A percentile compares a stretch with the other conserved stretches of the same genome.
These are phyloP conservation scores for Cherax quadricarinatus DNA, from an alignment of 1,140 invertebrate genomes.

Conservation along the genomic window DNA sequence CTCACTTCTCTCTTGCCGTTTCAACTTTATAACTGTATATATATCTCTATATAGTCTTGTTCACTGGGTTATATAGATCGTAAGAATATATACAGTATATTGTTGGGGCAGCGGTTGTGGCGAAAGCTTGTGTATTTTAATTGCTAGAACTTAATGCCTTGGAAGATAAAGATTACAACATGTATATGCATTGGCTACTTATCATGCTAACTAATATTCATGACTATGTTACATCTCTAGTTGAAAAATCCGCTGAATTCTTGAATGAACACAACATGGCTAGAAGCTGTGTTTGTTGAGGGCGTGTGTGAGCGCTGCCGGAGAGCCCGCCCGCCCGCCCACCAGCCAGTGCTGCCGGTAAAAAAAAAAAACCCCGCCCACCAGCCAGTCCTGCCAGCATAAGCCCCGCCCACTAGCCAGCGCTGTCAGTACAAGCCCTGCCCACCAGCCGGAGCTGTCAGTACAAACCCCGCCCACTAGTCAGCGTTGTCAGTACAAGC, in stretches of 20 bases:
- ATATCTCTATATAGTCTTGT: constrained; percentile 22
- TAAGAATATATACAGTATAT: constrained; percentile 36
- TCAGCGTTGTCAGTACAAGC: too few relatives aligned
- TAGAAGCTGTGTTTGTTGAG: too few relatives aligned
- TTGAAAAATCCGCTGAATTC: neutral
- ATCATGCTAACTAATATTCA: constrained; percentile 16
- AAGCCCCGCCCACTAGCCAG: too few relatives aligned
- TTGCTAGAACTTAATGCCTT: neutral
- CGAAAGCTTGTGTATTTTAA: constrained; percentile 13
- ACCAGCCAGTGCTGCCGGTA: too few relatives aligned
- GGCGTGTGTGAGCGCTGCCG: too few relatives aligned
- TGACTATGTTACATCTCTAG: constrained; percentile 26
- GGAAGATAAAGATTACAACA: constrained; percentile 11
- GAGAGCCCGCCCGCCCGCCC: too few relatives aligned
- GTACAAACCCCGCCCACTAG: too few relatives aligned
- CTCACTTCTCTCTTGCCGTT: constrained; percentile 26
- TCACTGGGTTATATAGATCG: constrained; percentile 24
- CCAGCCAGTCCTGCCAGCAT: too few relatives aligned
- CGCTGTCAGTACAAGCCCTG: too few relatives aligned
- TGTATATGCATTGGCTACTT: neutral
- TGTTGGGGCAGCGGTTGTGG: constrained; percentile 18
- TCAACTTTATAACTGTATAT: constrained; percentile 51
- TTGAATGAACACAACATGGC: too few relatives aligned
- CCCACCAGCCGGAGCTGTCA: too few relatives aligned
- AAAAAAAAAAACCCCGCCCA: too few relatives aligned